Conservation (phyloP, 2,888 invertebrate species). For the Gordius sp. region DNA sequence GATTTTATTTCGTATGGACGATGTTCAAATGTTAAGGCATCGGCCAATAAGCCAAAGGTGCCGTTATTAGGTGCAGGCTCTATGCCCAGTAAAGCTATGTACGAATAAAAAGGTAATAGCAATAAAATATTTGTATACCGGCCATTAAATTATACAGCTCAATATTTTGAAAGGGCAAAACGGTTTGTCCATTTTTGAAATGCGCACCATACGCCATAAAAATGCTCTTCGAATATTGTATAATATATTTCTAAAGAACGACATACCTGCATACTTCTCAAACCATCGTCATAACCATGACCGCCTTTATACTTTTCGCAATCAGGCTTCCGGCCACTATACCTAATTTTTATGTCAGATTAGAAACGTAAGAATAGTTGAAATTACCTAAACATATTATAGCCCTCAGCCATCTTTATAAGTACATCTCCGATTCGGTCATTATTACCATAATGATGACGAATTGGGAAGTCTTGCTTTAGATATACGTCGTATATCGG, state of each 20-base stretch:
- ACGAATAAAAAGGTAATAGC: background rate
- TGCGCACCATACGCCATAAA: constrained; percentile 12
- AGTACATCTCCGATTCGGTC: constrained; percentile 14
- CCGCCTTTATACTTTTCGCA: constrained; percentile 9
- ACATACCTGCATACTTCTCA: constrained; percentile 13
- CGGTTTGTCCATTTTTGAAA: background rate
- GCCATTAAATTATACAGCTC: constrained; percentile 11
- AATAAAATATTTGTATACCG: constrained; percentile 1
- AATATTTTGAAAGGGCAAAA: constrained; percentile 15
- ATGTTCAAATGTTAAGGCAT: background rate
- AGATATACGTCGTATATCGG: background rate
- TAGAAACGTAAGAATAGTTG: background rate
- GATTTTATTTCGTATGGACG: background rate
- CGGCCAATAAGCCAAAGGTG: constrained; percentile 6
- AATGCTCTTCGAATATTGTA: constrained; percentile 1
- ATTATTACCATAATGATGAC: constrained; percentile 14
- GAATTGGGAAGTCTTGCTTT: background rate
- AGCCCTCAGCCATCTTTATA: background rate
- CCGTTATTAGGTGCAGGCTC: constrained; percentile 14
- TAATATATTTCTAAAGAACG: background rate
- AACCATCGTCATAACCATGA: constrained; percentile 14
- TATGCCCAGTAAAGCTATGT: background rate
- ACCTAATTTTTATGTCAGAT: background rate
- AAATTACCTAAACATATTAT: constrained; percentile 12
- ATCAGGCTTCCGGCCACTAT: background rate